A percentile compares a stretch with the other conserved stretches of the same genome.
Evolutionary conservation across 2,888 invertebrate species (phyloP).

Genomic region (Myopa testacea): DNA sequence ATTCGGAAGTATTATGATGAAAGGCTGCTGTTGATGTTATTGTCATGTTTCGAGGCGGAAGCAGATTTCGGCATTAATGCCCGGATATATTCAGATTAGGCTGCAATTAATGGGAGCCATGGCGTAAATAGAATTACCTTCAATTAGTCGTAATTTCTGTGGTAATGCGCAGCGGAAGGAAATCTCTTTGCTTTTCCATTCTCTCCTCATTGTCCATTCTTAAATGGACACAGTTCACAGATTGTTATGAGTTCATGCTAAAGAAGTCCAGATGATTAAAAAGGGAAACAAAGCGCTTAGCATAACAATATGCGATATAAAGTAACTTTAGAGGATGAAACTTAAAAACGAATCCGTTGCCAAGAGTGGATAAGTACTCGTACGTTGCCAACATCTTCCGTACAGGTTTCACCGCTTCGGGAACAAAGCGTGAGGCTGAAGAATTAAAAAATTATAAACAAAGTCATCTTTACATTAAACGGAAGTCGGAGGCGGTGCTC

Average conservation of each 20-base stretch:
- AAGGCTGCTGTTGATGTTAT: neutral
- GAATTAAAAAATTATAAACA: conserved; percentile 7
- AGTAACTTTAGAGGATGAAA: neutral
- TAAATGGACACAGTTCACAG: too few species aligned
- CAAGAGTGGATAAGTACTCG: neutral
- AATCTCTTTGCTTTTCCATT: too few species aligned
- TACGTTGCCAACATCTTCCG: too few species aligned
- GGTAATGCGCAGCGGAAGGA: too few species aligned
- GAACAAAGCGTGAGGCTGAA: neutral
- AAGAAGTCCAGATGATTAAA: too few species aligned
- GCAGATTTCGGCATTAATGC: neutral
- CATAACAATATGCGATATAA: too few species aligned
- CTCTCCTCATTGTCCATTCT: too few species aligned
- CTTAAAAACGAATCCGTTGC: neutral
- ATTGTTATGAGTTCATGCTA: too few species aligned
- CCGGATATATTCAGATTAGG: conserved; percentile 2
- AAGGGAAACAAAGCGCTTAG: too few species aligned
- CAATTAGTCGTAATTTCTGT: too few species aligned
- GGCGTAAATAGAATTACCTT: too few species aligned
- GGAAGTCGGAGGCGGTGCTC: conserved; percentile 43
- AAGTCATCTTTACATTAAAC: conserved; percentile 21
- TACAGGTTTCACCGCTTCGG: neutral
- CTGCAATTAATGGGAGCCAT: neutral
- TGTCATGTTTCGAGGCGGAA: neutral
- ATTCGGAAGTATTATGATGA: conserved; percentile 24